phyloP scores from a whole-genome alignment of 2,888 invertebrate species.

The Rotaria magnacalcarata region DNA sequence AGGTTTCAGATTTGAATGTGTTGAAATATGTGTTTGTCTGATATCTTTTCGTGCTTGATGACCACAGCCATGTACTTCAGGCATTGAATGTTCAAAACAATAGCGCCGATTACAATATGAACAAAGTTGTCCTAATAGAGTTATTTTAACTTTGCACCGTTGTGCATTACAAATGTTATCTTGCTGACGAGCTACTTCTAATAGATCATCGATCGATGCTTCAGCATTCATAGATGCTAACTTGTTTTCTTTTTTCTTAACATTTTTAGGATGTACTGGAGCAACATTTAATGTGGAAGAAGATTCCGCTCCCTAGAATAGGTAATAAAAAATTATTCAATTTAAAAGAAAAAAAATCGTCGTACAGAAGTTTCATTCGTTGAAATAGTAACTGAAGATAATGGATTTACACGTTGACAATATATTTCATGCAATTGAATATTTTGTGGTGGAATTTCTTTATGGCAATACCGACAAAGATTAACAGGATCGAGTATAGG shows the following conservation, averaged over 20 bases:
- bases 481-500: constrained; percentile 29
- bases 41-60: constrained; percentile 37
- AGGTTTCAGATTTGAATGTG: constrained; percentile 38
- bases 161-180: constrained; percentile 42
- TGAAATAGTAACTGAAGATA: background rate
- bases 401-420: constrained; percentile 37
- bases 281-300: background rate
- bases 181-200: constrained; percentile 32
- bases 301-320: background rate
- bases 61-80: constrained; percentile 46
- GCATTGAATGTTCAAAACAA: constrained; percentile 45
- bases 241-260: constrained; percentile 18
- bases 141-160: constrained; percentile 41
- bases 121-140: constrained; percentile 45
- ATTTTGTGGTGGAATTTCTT: constrained; percentile 39
- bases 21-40: constrained; percentile 37
- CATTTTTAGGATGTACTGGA: constrained; percentile 2
- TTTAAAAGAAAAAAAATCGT: background rate
- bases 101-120: constrained; percentile 43
- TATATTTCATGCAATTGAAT: constrained; percentile 41
- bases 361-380: background rate
- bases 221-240: constrained; percentile 38
- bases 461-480: constrained; percentile 43
- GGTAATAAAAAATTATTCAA: background rate
- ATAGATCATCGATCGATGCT: constrained; percentile 38